Base-by-base conservation (phyloP, 2,797 vertebrate species). In the Galaxias olidus region DNA sequence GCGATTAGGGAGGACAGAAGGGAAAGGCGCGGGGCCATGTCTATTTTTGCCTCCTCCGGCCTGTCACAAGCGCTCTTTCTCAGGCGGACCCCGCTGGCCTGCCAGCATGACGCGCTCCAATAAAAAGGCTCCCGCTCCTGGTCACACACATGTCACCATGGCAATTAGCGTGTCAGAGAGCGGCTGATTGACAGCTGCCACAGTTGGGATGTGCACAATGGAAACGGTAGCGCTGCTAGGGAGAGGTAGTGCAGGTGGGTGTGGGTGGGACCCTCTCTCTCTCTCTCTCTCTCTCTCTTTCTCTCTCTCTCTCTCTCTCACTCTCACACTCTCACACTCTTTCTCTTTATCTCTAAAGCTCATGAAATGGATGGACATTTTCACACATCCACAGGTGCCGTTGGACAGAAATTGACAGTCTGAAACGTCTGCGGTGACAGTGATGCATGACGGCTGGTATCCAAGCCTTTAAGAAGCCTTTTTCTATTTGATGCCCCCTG, bases 141-240 rank as follows among this genome's bases (percentile, higher is more conserved):
- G 72, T 74, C 81, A 75, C 70, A 87, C 65, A 72, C 59, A 69
- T 73, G 70, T 86, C 83, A 72, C 79, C 73, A 66, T 82, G 81
- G 69, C 82, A 87, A 86, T 90, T 78, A 87, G 74, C 69, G 30
- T 79, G 74, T 77, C 79, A 71, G 44, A 56, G 72, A 58, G 69
- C 13, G 61, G 12, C 20, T 83, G 84, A 90, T 58, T 78, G 86
- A 82, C 85, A 87, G 85, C 79, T 78, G 76, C 68, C 79, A 73
- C 78, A 84, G 73, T 79, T 80, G 80, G 74, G 74, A 67, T 46
- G 73, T 68, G 72, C 72, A 75, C 70, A 73, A 53, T 67, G 63
- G 30, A 30, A 17, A 2, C 19, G 64, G 48, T 8, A 1, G 18
- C 4, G 72, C 65, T 44, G 47, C 40, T 40, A 56, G 62, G 19